Base-by-base conservation (phyloP, 1,140 invertebrate species). In the Vollenhovia emeryi region DNA sequence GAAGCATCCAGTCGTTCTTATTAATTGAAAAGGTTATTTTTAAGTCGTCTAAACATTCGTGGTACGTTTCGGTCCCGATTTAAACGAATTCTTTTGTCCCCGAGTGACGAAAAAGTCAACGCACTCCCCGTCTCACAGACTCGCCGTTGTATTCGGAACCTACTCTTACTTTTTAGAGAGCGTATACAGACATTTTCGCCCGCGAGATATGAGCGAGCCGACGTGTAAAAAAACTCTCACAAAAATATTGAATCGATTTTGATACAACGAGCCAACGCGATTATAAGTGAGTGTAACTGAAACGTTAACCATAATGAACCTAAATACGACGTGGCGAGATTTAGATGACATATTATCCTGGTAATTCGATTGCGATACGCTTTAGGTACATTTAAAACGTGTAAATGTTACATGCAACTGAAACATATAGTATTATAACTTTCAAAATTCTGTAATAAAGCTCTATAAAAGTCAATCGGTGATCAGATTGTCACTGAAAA, bases 21-120 rank as follows among this genome's bases (percentile, higher is more conserved):
- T 91, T 91, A 90, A 87, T 90, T 87, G 80, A 88, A 90, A 85
- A 87, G 89, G 86, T 40, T 92, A 91, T 91, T 89, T 89, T 75
- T 89, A 79, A 83, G 85, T 52, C 71, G 64, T 87, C 64, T 84
- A 90, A 84, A 86, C 85, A 59, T 80, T 85, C 60, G 45, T 40
- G 24, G 55, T 64, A 55, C 30, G 52, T 66, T 45, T 68, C 36
- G 11, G 9, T 59, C 57, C 74, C 78, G 83, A 86, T 86, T 89
- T 89, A 87, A 68, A 60, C 11, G 13, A 18, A 64, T 57, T 73
- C 64, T 64, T 71, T 71, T 73, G 36, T 68, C 9, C n/a, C 15
- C 24, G 57, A 11, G 33, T 85, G 64, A 57, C 43, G 33, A 40
- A 36, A 73, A 55, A 75, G 80, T 87, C 89, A 68, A 83, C 43